Evolutionary conservation across 2,888 invertebrate genomes (phyloP), one percentile per base, ranked within the genome.

Genomic region (Drosophila bunnanda): DNA sequence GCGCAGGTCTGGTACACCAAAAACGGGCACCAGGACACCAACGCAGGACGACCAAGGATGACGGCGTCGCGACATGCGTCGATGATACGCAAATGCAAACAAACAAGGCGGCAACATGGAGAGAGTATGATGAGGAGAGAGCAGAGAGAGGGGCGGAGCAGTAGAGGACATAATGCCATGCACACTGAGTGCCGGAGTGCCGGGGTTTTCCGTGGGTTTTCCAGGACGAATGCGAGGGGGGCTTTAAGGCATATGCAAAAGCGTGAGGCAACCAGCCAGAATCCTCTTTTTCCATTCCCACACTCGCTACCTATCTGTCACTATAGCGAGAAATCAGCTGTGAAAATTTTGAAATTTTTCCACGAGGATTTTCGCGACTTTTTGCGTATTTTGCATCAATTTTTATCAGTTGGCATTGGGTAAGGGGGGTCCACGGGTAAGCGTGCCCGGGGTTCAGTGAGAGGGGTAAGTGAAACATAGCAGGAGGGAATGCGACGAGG

Each of bases 311-410:
- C 50, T 70, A 62, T 60, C 62, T 71, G 71, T 71, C 75, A 70
- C 74, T 75, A 44, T 53, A 66, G 67, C 88, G 88, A 89, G 89
- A 91, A 92, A 92, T 92, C 92, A 92, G 92, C 92, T 92, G 92
- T 91, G 90, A 92, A 91, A 91, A 92, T 92, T 91, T 91, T 90
- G 83, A 91, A 92, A 92, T 89, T 89, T 92, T 92, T 92, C 92
- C 92, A 92, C 92, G 92, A 92, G 91, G 92, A 92, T 92, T 92
- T 92, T 90, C 89, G 84, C 83, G 87, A 88, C 88, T 91, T 91
- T 91, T 88, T 88, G 90, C 88, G 88, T 89, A 89, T 87, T 86
- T 89, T 87, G 87, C 89, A 89, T 88, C 90, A 87, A 87, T 87
- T 87, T 89, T 87, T 89, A 88, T 89, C 89, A 87, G 87, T 89